A percentile compares a stretch with the other conserved stretches of the same genome.
phyloP scores from a whole-genome alignment of 2,888 invertebrate genomes.

The Brachyopa scutellaris region DNA sequence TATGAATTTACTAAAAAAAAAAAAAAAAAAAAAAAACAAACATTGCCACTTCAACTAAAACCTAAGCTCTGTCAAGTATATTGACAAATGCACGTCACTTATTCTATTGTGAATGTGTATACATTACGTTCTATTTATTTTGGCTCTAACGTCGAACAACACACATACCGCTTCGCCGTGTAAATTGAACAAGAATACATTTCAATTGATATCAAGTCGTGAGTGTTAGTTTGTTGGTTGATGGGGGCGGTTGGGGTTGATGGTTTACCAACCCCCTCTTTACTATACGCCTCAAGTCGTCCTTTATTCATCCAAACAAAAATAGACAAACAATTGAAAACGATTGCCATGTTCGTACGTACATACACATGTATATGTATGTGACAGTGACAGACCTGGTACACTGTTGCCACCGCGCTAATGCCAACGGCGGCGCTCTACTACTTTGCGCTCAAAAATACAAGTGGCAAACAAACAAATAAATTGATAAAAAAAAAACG shows the following conservation, averaged over 20 bases:
- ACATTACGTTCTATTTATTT: slow-evolving; percentile 25
- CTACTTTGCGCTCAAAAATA: slow-evolving; percentile 30
- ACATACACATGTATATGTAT: background rate
- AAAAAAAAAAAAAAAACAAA: too few species aligned
- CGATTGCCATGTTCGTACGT: background rate
- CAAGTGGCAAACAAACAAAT: slow-evolving; percentile 58
- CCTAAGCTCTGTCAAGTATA: too few species aligned
- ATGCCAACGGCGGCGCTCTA: background rate
- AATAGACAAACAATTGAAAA: slow-evolving; percentile 22
- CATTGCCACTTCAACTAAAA: too few species aligned
- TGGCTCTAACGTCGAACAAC: background rate
- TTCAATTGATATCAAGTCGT: slow-evolving; percentile 18
- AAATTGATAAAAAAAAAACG: slow-evolving; percentile 38
- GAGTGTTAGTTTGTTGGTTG: background rate
- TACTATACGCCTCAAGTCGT: too few species aligned
- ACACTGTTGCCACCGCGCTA: background rate
- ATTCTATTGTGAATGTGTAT: too few species aligned
- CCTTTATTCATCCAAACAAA: background rate
- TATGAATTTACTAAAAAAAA: too few species aligned
- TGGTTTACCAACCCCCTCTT: background rate
- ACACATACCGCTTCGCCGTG: background rate
- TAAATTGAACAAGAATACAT: slow-evolving; percentile 32
- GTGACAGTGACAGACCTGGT: background rate
- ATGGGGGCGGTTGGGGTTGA: background rate
- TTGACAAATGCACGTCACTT: too few species aligned